phyloP scores from a whole-genome alignment of 2,888 invertebrate genomes.

The Diachrysia chrysitis region DNA sequence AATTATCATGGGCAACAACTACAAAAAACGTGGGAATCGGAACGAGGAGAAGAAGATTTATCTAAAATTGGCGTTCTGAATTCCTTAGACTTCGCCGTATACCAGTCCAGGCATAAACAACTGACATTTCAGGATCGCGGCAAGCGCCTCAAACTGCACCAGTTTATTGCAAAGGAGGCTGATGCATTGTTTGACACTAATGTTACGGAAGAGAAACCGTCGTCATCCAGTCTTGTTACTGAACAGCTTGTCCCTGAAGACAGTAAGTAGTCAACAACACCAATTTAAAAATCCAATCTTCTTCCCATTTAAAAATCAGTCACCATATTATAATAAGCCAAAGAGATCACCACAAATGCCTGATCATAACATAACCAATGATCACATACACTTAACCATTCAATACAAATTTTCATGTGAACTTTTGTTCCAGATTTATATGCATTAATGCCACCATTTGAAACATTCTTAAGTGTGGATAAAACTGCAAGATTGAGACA shows the following conservation, averaged over 20 bases:
- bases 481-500: constrained; percentile 93
- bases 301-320: background rate
- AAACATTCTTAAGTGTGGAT: constrained; percentile 94
- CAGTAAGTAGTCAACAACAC: constrained; percentile 73
- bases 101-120: constrained; percentile 94
- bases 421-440: constrained; percentile 90
- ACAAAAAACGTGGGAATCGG: constrained; percentile 96
- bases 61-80: constrained; percentile 88
- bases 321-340: background rate
- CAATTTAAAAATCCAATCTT: background rate
- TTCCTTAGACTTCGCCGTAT: constrained; percentile 92
- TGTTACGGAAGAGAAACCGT: constrained; percentile 83
- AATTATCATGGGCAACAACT: constrained; percentile 96
- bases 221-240: constrained; percentile 85
- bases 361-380: background rate
- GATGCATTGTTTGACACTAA: constrained; percentile 92
- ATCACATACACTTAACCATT: background rate
- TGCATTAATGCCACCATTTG: constrained; percentile 96
- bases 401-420: background rate
- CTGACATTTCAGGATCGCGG: constrained; percentile 95
- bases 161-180: constrained; percentile 96
- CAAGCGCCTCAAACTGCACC: constrained; percentile 94
- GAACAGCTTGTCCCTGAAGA: constrained; percentile 88
- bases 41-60: constrained; percentile 94
- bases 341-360: background rate